A percentile compares a stretch with the other conserved stretches of the same genome.
Evolutionary conservation across 23 tunicate genomes (phyloP).

Genomic region (Styela plicata): DNA sequence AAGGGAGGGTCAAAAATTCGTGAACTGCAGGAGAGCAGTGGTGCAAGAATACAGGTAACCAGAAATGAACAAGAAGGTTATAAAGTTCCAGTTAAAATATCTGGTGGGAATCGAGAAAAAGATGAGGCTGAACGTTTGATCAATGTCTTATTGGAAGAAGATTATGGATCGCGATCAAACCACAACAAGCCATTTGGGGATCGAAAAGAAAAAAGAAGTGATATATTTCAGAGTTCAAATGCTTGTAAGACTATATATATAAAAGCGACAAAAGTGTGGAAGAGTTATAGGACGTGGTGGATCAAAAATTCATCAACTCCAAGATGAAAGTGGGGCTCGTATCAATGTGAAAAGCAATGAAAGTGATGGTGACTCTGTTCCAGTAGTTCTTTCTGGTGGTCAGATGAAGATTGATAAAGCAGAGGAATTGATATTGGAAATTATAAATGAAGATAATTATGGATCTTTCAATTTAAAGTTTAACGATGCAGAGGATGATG

Average conservation of each 20-base stretch:
- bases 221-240: not conserved
- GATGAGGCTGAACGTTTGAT: constrained; percentile 4
- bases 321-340: constrained; percentile 52
- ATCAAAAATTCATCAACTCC: constrained; percentile 56
- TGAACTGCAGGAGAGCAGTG: constrained; percentile 62
- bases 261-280: constrained; percentile 46
- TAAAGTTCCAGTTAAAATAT: constrained; percentile 13
- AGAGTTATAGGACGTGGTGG: constrained; percentile 65
- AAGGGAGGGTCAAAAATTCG: constrained; percentile 67
- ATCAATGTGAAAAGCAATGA: constrained; percentile 39
- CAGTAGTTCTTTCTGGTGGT: constrained; percentile 42
- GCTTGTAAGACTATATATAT: not conserved
- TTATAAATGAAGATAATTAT: constrained; percentile 27
- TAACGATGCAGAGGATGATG: not conserved
- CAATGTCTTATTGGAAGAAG: not conserved
- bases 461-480: not conserved
- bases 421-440: constrained; percentile 41
- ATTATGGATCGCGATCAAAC: not conserved
- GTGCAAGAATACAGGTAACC: constrained; percentile 50
- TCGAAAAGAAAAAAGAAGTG: not conserved
- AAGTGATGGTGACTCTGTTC: constrained; percentile 27
- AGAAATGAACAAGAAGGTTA: constrained; percentile 7
- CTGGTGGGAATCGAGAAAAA: constrained; percentile 1
- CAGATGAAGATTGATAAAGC: constrained; percentile 30
- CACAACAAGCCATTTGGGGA: not conserved